Evolutionary conservation across 2,888 invertebrate species (phyloP).

Genomic region (Rotaria sp.): DNA sequence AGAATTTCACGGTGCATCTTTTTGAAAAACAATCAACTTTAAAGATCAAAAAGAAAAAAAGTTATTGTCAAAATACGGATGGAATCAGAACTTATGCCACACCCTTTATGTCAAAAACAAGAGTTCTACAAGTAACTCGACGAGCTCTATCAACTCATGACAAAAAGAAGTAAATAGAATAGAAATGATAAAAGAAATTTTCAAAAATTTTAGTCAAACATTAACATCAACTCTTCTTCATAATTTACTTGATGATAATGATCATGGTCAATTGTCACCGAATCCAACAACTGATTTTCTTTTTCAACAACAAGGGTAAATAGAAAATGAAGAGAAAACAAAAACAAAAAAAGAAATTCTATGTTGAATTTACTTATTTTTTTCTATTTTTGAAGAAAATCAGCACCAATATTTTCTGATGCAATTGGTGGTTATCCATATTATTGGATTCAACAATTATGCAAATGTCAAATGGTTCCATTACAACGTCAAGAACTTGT

Average conservation of each 20-base stretch:
- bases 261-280: neutral
- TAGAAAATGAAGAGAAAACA: neutral
- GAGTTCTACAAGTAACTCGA: too few species aligned
- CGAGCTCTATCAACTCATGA: too few species aligned
- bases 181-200: too few species aligned
- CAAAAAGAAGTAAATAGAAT: too few species aligned
- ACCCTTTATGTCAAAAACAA: too few species aligned
- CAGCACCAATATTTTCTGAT: neutral
- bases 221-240: neutral
- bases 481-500: constrained; percentile 15
- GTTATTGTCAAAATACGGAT: too few species aligned
- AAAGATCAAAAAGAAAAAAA: too few species aligned
- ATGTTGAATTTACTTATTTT: neutral
- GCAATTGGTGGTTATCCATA: neutral
- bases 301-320: neutral
- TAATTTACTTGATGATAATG: constrained; percentile 28
- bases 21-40: too few species aligned
- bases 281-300: constrained; percentile 24
- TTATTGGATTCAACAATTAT: constrained; percentile 23
- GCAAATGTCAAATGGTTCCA: constrained; percentile 24
- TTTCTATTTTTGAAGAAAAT: neutral
- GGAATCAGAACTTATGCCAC: too few species aligned
- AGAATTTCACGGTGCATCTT: too few species aligned
- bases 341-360: neutral
- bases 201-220: neutral